A percentile compares a stretch with the other conserved stretches of the same genome.
Conservation (phyloP, 2,113 vertebrate genomes). For the Emberiza fucata region DNA sequence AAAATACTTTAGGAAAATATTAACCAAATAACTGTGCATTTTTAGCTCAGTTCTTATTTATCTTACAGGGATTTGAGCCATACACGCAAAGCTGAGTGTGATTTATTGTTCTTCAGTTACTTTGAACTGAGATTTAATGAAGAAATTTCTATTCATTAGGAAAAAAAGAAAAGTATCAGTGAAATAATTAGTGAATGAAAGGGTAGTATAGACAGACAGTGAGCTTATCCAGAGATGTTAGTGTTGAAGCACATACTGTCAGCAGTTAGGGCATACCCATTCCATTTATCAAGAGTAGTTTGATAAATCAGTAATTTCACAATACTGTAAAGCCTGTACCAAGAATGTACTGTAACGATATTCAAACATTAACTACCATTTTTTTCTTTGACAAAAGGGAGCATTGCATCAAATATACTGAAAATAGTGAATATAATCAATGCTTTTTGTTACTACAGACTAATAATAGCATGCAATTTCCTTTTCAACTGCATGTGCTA, state of each 20-base stretch:
- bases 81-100: not conserved
- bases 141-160: not conserved
- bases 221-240: not conserved
- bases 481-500: slow-evolving; percentile 1
- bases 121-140: not conserved
- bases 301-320: not conserved
- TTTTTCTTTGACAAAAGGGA: not conserved
- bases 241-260: not conserved
- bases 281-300: not conserved
- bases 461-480: slow-evolving; percentile 35
- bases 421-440: slow-evolving; percentile 28
- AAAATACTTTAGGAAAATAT: not conserved
- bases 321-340: not conserved
- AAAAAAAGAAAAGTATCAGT: not conserved
- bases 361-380: not conserved
- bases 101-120: not conserved
- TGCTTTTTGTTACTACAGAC: slow-evolving; percentile 15
- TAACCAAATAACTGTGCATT: not conserved
- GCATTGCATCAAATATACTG: not conserved
- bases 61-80: not conserved
- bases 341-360: not conserved
- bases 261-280: not conserved
- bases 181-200: not conserved
- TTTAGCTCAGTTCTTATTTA: not conserved
- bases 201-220: not conserved